Evolutionary conservation across 1,140 invertebrate species (phyloP).

Genomic region (Zaprionus vittiger): DNA sequence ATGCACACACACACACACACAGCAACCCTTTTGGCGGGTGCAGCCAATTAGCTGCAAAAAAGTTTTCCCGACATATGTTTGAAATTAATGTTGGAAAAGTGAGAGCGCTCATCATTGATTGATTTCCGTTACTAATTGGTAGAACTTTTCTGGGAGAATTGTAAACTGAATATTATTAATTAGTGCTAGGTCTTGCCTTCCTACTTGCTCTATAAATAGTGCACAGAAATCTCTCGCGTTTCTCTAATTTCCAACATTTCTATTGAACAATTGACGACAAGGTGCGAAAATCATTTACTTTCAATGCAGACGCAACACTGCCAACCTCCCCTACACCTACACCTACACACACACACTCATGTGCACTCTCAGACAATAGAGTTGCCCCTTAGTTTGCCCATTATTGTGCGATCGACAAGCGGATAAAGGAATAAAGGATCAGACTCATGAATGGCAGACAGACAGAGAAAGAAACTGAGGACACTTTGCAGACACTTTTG

Average conservation of each 20-base stretch:
- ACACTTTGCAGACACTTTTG: constrained; percentile 69
- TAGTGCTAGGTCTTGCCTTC: constrained; percentile 4
- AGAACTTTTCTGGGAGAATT: constrained; percentile 9
- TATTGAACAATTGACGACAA: constrained; percentile 57
- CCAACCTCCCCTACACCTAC: constrained; percentile 7
- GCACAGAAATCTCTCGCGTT: constrained; percentile 23
- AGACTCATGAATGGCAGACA: constrained; percentile 65
- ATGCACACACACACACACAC: not conserved
- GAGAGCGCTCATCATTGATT: constrained; percentile 47
- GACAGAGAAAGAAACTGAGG: constrained; percentile 18
- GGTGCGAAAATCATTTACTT: constrained; percentile 72
- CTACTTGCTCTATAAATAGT: constrained; percentile 28
- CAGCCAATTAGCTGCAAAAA: constrained; percentile 69
- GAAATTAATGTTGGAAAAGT: constrained; percentile 49
- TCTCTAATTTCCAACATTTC: constrained; percentile 37
- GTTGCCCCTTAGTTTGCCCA: constrained; percentile 60
- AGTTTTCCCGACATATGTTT: constrained; percentile 61
- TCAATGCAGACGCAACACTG: constrained; percentile 38
- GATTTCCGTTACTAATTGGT: constrained; percentile 58
- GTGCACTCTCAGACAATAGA: not conserved
- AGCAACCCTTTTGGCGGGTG: constrained; percentile 34
- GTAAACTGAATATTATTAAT: constrained; percentile 49
- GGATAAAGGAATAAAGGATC: constrained; percentile 60
- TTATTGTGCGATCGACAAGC: constrained; percentile 77
- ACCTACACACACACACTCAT: constrained; percentile 11